Percentiles rank a stretch among this genome's conserved stretches.
phyloP scores from a whole-genome alignment of 2,797 vertebrate species.

The Pogonophryne albipinna region DNA sequence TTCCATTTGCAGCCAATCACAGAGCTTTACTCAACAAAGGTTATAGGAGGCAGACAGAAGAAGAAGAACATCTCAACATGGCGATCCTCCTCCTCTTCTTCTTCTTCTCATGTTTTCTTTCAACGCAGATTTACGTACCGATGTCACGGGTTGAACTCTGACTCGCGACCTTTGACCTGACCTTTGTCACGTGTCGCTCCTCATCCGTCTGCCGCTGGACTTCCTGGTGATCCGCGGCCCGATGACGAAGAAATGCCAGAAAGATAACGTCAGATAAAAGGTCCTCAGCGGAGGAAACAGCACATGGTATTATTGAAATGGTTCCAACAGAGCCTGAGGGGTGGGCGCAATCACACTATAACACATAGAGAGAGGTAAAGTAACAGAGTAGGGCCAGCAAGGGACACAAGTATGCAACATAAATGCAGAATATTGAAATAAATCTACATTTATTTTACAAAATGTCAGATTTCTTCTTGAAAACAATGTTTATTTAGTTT shows the following conservation, averaged over 20 bases:
- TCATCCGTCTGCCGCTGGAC: background rate
- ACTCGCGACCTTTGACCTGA: conserved; percentile 3
- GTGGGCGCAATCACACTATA: too few species aligned
- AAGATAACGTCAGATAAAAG: conserved; percentile 53
- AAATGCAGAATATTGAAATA: background rate
- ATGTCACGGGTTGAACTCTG: conserved; percentile 1
- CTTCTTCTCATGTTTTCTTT: background rate
- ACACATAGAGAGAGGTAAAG: too few species aligned
- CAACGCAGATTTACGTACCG: background rate
- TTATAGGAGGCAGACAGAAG: background rate
- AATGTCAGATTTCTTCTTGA: background rate
- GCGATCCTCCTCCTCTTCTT: too few species aligned
- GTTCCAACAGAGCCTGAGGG: background rate
- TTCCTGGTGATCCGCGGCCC: conserved; percentile 6
- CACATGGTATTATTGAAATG: background rate
- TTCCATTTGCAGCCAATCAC: conserved; percentile 35
- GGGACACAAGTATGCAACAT: background rate
- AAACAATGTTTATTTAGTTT: too few species aligned
- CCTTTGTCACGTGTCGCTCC: conserved; percentile 24
- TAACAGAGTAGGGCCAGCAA: too few species aligned
- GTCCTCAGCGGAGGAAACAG: conserved; percentile 15
- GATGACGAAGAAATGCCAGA: conserved; percentile 30
- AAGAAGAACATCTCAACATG: background rate
- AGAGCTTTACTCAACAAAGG: conserved; percentile 36
- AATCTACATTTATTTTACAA: background rate